These are phyloP conservation scores for Romanogobio albipinnatus DNA, from an alignment of 2,113 vertebrate species.

Conservation along the genomic window DNA sequence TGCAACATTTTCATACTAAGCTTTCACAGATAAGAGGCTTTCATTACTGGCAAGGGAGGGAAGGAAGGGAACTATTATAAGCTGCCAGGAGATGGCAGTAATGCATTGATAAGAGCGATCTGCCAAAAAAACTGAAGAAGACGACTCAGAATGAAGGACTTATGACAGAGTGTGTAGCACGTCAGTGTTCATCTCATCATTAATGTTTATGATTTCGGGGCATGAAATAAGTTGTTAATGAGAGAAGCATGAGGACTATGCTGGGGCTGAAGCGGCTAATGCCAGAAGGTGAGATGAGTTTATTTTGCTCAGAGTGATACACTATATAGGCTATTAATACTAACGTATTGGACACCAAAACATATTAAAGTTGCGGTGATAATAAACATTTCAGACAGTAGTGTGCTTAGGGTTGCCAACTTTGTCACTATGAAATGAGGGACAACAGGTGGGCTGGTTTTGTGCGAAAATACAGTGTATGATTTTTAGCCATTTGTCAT, in stretches of 20 bases:
- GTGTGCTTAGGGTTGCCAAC: too few relatives aligned
- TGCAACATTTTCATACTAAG: too few relatives aligned
- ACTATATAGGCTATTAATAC: background rate
- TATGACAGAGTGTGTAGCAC: too few relatives aligned
- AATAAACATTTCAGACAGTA: background rate
- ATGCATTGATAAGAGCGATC: too few relatives aligned
- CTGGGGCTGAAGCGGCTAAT: background rate
- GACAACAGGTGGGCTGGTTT: too few relatives aligned
- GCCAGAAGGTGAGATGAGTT: conserved; percentile 7
- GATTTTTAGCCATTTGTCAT: too few relatives aligned
- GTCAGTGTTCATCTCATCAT: background rate
- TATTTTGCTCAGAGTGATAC: background rate
- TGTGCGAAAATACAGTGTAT: too few relatives aligned
- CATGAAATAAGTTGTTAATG: background rate
- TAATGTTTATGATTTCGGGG: background rate
- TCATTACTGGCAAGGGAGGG: too few relatives aligned
- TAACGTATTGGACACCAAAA: background rate
- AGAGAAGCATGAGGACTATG: conserved; percentile 16
- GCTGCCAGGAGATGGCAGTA: too few relatives aligned
- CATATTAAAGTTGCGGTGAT: background rate
- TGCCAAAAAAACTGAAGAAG: background rate
- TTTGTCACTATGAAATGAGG: too few relatives aligned
- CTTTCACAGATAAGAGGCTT: too few relatives aligned
- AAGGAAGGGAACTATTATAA: too few relatives aligned
- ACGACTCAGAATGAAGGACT: background rate